Conservation (phyloP, 2,113 vertebrate species). For the Mesembrinibis cayennensis region DNA sequence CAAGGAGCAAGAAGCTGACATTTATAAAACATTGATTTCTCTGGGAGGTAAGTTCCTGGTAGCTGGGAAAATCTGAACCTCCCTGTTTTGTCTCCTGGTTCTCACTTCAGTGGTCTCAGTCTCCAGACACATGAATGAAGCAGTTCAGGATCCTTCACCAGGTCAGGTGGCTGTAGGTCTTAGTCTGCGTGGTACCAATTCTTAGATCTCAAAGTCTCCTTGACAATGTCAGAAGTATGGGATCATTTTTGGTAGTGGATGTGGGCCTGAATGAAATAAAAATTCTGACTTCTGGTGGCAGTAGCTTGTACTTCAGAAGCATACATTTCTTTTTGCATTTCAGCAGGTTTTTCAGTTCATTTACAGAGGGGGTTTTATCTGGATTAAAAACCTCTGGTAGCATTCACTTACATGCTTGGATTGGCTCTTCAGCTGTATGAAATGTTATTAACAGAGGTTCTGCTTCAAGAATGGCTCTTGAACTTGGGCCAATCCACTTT, state of each 20-base stretch:
- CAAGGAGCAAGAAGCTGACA: neutral
- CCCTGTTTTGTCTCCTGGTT: neutral
- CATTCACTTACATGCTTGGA: conserved; percentile 2
- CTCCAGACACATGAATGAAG: neutral
- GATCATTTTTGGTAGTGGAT: neutral
- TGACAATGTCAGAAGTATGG: neutral
- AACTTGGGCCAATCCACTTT: conserved; percentile 3
- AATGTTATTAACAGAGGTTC: conserved; percentile 45
- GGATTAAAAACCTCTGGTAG: conserved; percentile 12
- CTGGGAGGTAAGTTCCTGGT: neutral
- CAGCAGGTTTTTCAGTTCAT: neutral
- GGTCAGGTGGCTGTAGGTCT: neutral
- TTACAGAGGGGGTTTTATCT: neutral
- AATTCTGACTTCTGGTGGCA: neutral
- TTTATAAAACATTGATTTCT: neutral
- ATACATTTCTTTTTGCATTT: neutral
- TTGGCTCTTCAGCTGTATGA: neutral
- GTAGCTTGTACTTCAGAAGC: neutral
- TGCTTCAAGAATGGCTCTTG: conserved; percentile 51
- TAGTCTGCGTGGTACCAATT: neutral
- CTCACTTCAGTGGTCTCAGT: neutral
- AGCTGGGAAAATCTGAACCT: neutral
- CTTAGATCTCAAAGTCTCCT: neutral
- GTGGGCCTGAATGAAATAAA: neutral
- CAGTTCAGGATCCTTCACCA: neutral